These are phyloP conservation scores for Calypte anna DNA, from an alignment of 2,113 vertebrate species.

Conservation along the genomic window DNA sequence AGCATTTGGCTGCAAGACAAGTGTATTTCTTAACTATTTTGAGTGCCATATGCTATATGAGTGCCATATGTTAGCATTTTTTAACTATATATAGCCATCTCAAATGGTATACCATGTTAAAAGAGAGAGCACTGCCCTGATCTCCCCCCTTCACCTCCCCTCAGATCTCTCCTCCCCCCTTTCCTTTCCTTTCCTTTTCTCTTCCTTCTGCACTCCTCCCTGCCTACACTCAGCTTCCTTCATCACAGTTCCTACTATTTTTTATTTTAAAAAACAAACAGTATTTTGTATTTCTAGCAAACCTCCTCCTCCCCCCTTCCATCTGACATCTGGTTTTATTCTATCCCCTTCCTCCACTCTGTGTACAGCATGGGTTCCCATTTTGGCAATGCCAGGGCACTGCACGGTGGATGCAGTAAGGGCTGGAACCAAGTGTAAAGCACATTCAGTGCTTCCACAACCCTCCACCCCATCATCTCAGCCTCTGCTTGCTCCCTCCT, in stretches of 20 bases:
- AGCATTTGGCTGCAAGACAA: constrained; percentile 69
- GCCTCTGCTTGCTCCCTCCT: neutral
- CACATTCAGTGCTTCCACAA: neutral
- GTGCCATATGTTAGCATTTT: constrained; percentile 67
- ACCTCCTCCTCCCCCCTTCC: neutral
- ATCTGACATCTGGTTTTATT: neutral
- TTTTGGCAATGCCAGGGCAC: neutral
- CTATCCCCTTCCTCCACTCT: neutral
- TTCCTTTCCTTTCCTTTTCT: neutral
- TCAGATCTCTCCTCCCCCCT: neutral
- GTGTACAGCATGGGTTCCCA: neutral
- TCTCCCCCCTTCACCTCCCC: constrained; percentile 25
- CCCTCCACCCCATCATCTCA: neutral
- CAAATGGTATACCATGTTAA: neutral
- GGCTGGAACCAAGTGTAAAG: neutral
- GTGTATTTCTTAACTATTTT: constrained; percentile 72
- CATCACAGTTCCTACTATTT: constrained; percentile 42
- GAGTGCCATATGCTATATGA: constrained; percentile 69
- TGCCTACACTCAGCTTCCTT: neutral
- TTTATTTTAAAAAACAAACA: constrained; percentile 12
- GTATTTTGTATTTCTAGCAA: constrained; percentile 44
- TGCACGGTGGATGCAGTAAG: fast-evolving
- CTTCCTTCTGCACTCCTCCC: constrained; percentile 22
- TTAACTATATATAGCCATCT: constrained; percentile 64
- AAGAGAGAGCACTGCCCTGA: constrained; percentile 23